These are phyloP conservation scores for Diorhabda carinulata DNA, from an alignment of 1,140 invertebrate genomes.

Conservation along the genomic window DNA sequence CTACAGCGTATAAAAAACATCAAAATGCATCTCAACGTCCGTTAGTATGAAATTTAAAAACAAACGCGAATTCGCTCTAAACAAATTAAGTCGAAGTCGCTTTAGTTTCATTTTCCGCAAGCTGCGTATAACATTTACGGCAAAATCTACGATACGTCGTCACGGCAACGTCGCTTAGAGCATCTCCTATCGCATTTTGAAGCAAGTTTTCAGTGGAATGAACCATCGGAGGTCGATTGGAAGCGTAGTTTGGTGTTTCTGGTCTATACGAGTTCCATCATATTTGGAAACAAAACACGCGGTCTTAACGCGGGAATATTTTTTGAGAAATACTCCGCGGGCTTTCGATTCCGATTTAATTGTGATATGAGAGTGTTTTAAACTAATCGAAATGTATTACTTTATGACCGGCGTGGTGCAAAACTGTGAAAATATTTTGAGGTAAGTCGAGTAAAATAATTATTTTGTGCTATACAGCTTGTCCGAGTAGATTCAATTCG, in stretches of 20 bases:
- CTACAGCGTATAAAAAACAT: no score
- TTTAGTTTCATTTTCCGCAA: not conserved
- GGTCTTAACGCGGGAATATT: not conserved
- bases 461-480: no score
- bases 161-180: not conserved
- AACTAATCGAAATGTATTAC: conserved; percentile 36
- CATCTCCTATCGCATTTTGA: not conserved
- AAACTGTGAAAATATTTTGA: conserved; percentile 43
- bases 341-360: not conserved
- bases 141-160: conserved; percentile 2
- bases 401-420: conserved; percentile 45
- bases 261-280: no score
- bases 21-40: no score
- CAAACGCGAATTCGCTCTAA: no score
- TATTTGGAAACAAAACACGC: not conserved
- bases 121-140: not conserved
- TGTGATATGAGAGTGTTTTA: not conserved
- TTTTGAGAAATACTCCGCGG: not conserved
- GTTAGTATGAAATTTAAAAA: no score
- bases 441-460: conserved; percentile 26
- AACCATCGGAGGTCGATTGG: not conserved
- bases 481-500: no score
- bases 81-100: no score
- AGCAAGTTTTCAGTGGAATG: not conserved
- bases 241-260: not conserved